Evolutionary conservation across 2,113 vertebrate genomes (phyloP), one percentile per base, ranked within the genome.

Genomic region (Morphnarchus princeps): DNA sequence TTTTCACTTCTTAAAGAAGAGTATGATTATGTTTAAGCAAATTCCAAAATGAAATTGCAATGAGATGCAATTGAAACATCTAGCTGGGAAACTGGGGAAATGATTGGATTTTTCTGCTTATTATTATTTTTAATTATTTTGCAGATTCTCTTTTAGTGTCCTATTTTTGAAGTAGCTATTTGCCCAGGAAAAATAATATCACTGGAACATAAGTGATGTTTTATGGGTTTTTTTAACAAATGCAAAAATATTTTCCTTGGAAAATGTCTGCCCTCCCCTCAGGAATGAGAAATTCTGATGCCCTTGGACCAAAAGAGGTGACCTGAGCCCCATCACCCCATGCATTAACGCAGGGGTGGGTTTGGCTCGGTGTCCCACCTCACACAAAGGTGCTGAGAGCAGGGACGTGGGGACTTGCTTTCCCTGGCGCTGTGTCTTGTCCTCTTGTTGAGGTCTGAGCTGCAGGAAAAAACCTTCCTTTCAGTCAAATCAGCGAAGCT

Each of bases 101-200:
- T 87, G 32, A 94, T 91, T 95, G 81, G 73, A 84, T 93, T 96
- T 96, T 91, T 91, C 96, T 95, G 93, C 94, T 95, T 96, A 89
- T 91, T 96, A 95, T 93, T 96, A 91, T 78, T 97, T 83, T 87
- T 87, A 96, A 96, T 96, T 95, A 96, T 95, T 96, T 93, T 63
- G 8, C 83, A 79, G 81, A 21, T 71, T 87, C 42, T 81, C 91
- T 80, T 89, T 36, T 16, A 74, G 32, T 16, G 65, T 52, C 78
- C 69, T 89, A 82, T 92, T 94, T 96, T 87, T 93, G 83, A 87
- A 78, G 65, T 4, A 52, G 73, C 45, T 81, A 18, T 57, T 93
- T 90, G 67, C 52, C 83, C 63, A 47, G 32, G 22, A 61, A 90
- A 79, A 77, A 74, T 57, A 71, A 31, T 34, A 31, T 45, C 61